A percentile compares a stretch with the other conserved stretches of the same genome.
Evolutionary conservation across 2,797 vertebrate species (phyloP).

Genomic region (Sitta carolinensis): DNA sequence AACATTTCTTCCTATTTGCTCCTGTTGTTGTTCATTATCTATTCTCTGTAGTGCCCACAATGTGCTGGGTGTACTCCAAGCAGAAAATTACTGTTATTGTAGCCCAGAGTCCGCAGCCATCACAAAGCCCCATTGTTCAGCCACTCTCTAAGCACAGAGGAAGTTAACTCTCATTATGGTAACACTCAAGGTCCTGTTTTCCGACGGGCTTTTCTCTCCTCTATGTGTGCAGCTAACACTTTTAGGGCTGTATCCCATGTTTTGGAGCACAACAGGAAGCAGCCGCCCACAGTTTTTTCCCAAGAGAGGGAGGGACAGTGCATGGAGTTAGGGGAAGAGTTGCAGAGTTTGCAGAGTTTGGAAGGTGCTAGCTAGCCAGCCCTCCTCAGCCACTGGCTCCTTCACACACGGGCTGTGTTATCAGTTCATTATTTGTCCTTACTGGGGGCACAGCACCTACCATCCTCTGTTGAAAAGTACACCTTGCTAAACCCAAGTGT

Average conservation of each 20-base stretch:
- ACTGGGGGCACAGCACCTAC: background rate
- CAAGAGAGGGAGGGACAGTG: background rate
- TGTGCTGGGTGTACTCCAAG: slow-evolving; percentile 45
- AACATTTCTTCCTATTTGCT: slow-evolving; percentile 38
- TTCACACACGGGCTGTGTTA: background rate
- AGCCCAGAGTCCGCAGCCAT: background rate
- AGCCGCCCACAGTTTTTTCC: background rate
- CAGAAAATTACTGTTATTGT: slow-evolving; percentile 58
- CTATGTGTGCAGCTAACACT: background rate
- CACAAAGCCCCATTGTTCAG: slow-evolving; percentile 49
- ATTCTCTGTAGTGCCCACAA: slow-evolving; percentile 23
- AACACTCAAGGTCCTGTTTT: slow-evolving; percentile 6
- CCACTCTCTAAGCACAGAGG: background rate
- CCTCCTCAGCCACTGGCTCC: background rate
- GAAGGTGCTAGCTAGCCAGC: background rate
- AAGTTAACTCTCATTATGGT: slow-evolving; percentile 36
- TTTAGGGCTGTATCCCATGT: background rate
- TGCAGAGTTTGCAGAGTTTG: no score
- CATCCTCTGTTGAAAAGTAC: background rate
- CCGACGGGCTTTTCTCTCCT: background rate
- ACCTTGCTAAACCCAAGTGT: background rate
- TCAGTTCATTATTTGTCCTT: background rate
- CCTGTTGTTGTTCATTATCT: slow-evolving; percentile 40
- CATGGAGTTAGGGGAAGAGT: background rate
- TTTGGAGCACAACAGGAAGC: background rate